Evolutionary conservation across 1,140 invertebrate genomes (phyloP).

Genomic region (Tetraneura akinire): DNA sequence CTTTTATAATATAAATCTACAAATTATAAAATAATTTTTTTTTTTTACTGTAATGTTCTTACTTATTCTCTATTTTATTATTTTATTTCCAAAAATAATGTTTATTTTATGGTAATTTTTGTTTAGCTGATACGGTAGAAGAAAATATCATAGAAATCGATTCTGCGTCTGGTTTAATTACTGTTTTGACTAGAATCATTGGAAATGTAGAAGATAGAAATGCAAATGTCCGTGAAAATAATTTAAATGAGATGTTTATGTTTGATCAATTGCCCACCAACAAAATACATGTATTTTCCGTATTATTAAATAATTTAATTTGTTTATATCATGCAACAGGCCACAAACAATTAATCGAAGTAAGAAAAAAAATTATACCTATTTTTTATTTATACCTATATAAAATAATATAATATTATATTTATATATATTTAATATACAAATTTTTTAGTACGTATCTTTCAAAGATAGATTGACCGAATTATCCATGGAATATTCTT

Average conservation of each 20-base stretch:
- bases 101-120: background rate
- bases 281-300: background rate
- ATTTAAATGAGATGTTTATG: background rate
- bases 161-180: slow-evolving; percentile 7
- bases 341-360: slow-evolving; percentile 21
- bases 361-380: background rate
- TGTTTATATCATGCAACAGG: slow-evolving; percentile 20
- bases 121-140: background rate
- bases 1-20: no score
- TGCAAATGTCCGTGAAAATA: background rate
- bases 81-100: no score
- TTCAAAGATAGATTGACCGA: slow-evolving; percentile 17
- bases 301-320: slow-evolving; percentile 3
- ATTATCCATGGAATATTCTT: background rate
- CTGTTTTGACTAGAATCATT: slow-evolving; percentile 13
- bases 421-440: background rate
- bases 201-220: slow-evolving; percentile 2
- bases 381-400: no score
- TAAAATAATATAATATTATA: background rate
- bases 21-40: no score
- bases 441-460: background rate
- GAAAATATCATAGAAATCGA: slow-evolving; percentile 7
- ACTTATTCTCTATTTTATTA: no score
- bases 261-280: background rate
- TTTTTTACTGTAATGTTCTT: no score